A percentile compares a stretch with the other conserved stretches of the same genome.
Evolutionary conservation across 2,888 invertebrate species (phyloP).

Genomic region (Auanema sp.): DNA sequence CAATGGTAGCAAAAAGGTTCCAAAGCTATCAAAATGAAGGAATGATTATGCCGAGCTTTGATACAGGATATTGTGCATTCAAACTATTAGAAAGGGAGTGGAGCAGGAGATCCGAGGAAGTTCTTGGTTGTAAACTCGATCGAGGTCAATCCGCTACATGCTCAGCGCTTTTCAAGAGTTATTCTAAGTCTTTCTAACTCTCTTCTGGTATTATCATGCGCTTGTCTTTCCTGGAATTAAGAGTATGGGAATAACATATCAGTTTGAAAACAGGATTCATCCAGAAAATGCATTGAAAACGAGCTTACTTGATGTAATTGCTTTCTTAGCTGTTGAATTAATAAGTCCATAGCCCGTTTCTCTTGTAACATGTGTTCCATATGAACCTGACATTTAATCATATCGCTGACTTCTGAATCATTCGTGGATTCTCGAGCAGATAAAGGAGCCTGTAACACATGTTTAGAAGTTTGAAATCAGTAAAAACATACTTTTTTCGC

Average conservation of each 20-base stretch:
- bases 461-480: neutral
- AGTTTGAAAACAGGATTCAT: neutral
- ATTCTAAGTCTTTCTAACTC: constrained; percentile 42
- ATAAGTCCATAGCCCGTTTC: constrained; percentile 38
- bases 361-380: constrained; percentile 37
- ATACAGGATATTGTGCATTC: neutral
- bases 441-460: constrained; percentile 30
- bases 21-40: neutral
- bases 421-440: constrained; percentile 43
- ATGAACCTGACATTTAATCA: constrained; percentile 29
- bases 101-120: constrained; percentile 9
- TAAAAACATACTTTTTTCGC: constrained; percentile 13
- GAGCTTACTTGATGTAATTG: constrained; percentile 33
- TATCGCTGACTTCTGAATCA: constrained; percentile 33
- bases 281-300: neutral
- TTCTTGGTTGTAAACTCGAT: neutral
- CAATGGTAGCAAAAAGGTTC: neutral
- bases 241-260: neutral
- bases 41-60: neutral
- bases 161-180: constrained; percentile 25
- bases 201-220: constrained; percentile 41
- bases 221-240: constrained; percentile 34
- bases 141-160: no score
- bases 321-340: constrained; percentile 37
- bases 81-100: neutral